These are phyloP conservation scores for Oconnorella tubifera DNA, from an alignment of 2,888 invertebrate genomes.

Conservation along the genomic window DNA sequence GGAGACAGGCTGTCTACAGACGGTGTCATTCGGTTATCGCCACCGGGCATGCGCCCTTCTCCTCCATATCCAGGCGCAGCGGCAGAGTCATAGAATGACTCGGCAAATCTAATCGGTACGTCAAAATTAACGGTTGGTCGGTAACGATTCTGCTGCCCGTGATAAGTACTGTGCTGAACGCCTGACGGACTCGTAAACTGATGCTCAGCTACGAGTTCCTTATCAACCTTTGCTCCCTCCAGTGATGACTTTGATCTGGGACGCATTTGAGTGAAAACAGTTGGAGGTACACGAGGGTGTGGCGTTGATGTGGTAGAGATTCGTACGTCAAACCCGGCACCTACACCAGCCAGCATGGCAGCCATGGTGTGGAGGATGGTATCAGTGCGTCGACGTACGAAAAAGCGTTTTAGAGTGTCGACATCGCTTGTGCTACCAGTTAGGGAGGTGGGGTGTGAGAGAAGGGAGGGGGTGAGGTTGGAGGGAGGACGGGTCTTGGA, in stretches of 20 bases:
- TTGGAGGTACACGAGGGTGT: conserved; percentile 41
- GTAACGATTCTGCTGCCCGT: conserved; percentile 69
- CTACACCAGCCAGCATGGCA: conserved; percentile 80
- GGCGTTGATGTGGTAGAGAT: conserved; percentile 66
- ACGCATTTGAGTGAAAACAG: neutral
- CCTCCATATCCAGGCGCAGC: neutral
- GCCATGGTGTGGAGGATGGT: conserved; percentile 79
- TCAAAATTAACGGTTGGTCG: conserved; percentile 49
- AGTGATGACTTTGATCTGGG: neutral
- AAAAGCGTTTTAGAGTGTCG: conserved; percentile 29
- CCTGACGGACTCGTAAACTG: conserved; percentile 5
- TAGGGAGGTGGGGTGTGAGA: neutral
- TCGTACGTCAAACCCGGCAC: conserved; percentile 83
- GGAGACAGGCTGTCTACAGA: conserved; percentile 25
- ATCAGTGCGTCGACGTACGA: conserved; percentile 60
- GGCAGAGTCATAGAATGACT: conserved; percentile 18
- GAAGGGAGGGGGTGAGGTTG: neutral
- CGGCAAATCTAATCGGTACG: conserved; percentile 46
- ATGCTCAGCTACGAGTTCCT: conserved; percentile 4
- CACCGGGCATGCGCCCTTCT: conserved; percentile 20
- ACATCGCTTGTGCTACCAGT: conserved; percentile 54
- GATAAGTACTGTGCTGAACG: conserved; percentile 75
- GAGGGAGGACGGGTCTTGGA: conserved; percentile 54
- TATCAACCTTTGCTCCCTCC: neutral
- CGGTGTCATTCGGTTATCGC: conserved; percentile 32